Conservation (phyloP, 1,140 invertebrate species). For the Leptinotarsa defecta region DNA sequence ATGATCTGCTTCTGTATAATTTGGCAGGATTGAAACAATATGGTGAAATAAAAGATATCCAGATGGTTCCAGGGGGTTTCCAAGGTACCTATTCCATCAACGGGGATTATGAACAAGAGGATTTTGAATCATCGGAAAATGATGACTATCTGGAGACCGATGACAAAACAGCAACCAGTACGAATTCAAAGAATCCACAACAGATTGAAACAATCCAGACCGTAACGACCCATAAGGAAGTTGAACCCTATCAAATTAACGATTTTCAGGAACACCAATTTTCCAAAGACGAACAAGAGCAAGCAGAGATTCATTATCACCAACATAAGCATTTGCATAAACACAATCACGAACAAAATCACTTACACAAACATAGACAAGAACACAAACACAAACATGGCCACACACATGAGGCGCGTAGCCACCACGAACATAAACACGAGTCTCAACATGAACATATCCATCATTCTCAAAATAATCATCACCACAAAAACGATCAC, state of each 20-base stretch:
- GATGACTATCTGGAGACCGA: neutral
- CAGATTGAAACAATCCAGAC: slow-evolving; percentile 43
- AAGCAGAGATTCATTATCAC: slow-evolving; percentile 35
- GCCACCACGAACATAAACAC: slow-evolving; percentile 29
- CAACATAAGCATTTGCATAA: slow-evolving; percentile 35
- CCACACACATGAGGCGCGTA: slow-evolving; percentile 22
- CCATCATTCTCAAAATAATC: slow-evolving; percentile 32
- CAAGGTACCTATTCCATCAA: neutral
- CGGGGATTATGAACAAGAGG: neutral
- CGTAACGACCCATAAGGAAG: slow-evolving; percentile 17
- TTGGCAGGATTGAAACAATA: slow-evolving; percentile 26
- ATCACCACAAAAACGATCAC: slow-evolving; percentile 30
- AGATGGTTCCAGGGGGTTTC: neutral
- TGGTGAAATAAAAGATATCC: neutral
- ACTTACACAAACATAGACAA: slow-evolving; percentile 30
- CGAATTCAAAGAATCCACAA: slow-evolving; percentile 36
- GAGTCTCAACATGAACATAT: slow-evolving; percentile 31
- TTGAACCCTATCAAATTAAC: neutral
- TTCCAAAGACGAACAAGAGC: slow-evolving; percentile 25
- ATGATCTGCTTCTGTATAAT: slow-evolving; percentile 30
- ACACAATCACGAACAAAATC: slow-evolving; percentile 31
- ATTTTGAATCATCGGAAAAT: neutral
- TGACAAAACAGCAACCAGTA: slow-evolving; percentile 33
- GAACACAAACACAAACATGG: slow-evolving; percentile 27
- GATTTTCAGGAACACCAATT: neutral